Base-by-base conservation (phyloP, 37 sponge, comb jelly and placozoan genomes). In the Halisarca cf. caerulea region DNA sequence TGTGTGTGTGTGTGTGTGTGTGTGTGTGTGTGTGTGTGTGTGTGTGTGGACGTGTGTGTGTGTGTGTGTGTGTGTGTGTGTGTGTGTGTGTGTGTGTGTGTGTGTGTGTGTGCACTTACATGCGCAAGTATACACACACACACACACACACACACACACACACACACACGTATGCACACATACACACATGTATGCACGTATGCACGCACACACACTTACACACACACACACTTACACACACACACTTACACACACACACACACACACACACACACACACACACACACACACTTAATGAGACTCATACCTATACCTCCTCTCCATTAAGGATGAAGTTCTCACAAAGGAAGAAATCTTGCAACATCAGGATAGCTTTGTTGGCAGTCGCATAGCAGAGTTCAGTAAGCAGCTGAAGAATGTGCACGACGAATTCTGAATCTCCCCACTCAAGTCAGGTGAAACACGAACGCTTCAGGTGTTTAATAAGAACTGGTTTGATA, bases 341-440 rank as follows among this genome's bases (percentile, higher is more conserved):
- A 78, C 89, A 21, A 88, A 87, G 35, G 85, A 90, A 11, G 99
- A 98, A 82, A 90, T 98, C 15, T 54, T 98, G 28, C 57, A 90
- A 15, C 88, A 96, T 58, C 89, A 90, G 58, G 93, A 92, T 47
- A 42, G 94, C 37, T 98, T 98, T 84, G 97, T 94, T 0, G 99
- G 97, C 15, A 96, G 97, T 40, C 96, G 91, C 59, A 96, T 94
- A 1, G 95, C 98, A 14, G 96, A 98, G 58, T 98, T 86, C 84
- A 96, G 98, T 15, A 90, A 88, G 39, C 86, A 86, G 47, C 80
- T 97, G 0, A 68, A 85, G 4, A 83, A 88, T n/a, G n/a, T n/a
- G n/a, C 95, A 95, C 58, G 95, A 95, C 40, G 95, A 95, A 69
- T 95, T 95, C 81, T 95, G 35, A 74, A 15, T 28, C 7, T 30